Percentiles rank a stretch among this genome's conserved stretches.
These are phyloP conservation scores for Onychostruthus taczanowskii DNA, from an alignment of 2,113 vertebrate species.

Conservation along the genomic window DNA sequence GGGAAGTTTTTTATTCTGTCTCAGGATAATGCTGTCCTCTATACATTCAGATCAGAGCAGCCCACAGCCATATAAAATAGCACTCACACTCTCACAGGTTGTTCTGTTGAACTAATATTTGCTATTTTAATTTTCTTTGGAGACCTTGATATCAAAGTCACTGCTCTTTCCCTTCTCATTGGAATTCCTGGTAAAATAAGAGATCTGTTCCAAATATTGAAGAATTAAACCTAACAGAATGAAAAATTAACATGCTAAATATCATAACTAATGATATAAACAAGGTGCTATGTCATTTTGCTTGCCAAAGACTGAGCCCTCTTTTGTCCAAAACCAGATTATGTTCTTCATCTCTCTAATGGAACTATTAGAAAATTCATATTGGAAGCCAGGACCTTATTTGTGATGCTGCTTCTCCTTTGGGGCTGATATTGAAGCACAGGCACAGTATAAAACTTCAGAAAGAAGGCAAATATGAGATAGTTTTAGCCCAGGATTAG, in stretches of 20 bases:
- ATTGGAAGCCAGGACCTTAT: conserved; percentile 23
- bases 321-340: conserved; percentile 15
- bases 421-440: conserved; percentile 6
- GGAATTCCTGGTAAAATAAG: conserved; percentile 27
- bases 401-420: conserved; percentile 37
- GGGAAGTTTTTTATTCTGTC: neutral
- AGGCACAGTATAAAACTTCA: conserved; percentile 50
- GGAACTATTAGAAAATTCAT: conserved; percentile 16
- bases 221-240: conserved; percentile 4
- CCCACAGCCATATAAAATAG: neutral
- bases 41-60: neutral
- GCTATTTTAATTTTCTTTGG: conserved; percentile 56
- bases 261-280: neutral
- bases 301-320: neutral
- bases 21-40: neutral
- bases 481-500: conserved; percentile 55
- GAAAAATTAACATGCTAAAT: conserved; percentile 21
- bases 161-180: neutral
- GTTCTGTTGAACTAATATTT: conserved; percentile 44
- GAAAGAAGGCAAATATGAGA: conserved; percentile 50
- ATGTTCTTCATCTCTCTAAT: conserved; percentile 37
- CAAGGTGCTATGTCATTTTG: conserved; percentile 2
- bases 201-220: conserved; percentile 26
- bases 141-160: conserved; percentile 31
- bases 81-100: neutral